Conservation (phyloP, 2,113 vertebrate genomes). For the Poeciliopsis prolifica region DNA sequence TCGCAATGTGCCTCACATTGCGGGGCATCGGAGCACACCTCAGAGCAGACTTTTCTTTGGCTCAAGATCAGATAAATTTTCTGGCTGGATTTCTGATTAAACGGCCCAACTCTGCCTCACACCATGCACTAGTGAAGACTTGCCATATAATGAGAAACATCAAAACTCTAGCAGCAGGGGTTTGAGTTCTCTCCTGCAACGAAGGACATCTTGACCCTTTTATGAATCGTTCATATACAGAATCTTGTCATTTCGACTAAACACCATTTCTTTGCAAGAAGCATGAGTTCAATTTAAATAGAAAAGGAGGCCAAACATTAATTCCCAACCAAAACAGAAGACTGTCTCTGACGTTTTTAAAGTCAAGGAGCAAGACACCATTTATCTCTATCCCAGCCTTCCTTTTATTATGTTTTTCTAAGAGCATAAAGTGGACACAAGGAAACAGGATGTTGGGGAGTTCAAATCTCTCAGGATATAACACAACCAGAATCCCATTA, state of each 20-base stretch:
- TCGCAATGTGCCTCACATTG: slow-evolving; percentile 12
- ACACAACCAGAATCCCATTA: slow-evolving; percentile 32
- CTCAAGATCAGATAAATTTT: slow-evolving; percentile 37
- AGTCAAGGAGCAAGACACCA: not conserved
- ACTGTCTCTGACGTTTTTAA: not conserved
- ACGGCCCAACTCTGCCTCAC: slow-evolving; percentile 33
- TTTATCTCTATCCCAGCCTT: slow-evolving; percentile 4
- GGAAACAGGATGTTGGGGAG: slow-evolving; percentile 70
- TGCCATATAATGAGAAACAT: slow-evolving; percentile 11
- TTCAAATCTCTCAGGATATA: slow-evolving; percentile 44
- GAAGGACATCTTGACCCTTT: slow-evolving; percentile 7
- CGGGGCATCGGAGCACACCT: slow-evolving; percentile 43
- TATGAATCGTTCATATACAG: not conserved
- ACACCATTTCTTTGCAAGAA: not conserved
- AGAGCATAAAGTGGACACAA: slow-evolving; percentile 34
- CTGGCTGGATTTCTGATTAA: slow-evolving; percentile 54
- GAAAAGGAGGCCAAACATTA: too few species aligned
- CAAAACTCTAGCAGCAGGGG: not conserved
- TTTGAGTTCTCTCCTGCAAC: slow-evolving; percentile 6
- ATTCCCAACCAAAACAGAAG: not conserved
- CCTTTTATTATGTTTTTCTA: slow-evolving; percentile 26
- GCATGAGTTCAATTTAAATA: not conserved
- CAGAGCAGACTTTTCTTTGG: slow-evolving; percentile 38
- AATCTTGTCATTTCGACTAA: not conserved
- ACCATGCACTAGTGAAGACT: slow-evolving; percentile 13